Evolutionary conservation across 2,888 invertebrate species (phyloP).

Genomic region (Tenthredo distinguenda): DNA sequence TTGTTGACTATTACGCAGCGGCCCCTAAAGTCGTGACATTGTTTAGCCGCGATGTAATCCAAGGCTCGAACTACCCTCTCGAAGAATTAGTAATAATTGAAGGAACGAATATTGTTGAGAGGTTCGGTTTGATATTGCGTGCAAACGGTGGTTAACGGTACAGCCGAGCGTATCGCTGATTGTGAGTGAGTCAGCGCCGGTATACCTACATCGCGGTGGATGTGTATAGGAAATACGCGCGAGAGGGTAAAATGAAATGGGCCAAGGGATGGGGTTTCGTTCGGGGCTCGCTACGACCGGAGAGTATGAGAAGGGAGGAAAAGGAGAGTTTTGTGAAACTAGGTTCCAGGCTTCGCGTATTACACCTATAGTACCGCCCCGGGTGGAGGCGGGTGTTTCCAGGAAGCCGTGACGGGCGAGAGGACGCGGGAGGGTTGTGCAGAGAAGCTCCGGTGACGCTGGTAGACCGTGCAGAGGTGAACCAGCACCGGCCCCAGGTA

Average conservation of each 20-base stretch:
- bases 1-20: not conserved
- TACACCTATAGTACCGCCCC: conserved; percentile 50
- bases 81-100: conserved; percentile 51
- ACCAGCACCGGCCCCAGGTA: conserved; percentile 72
- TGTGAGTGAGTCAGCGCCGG: conserved; percentile 48
- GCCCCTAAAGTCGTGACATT: conserved; percentile 5
- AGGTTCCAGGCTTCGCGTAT: conserved; percentile 50
- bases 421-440: conserved; percentile 54
- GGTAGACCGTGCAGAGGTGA: conserved; percentile 50
- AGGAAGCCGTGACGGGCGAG: conserved; percentile 54
- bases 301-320: conserved; percentile 59
- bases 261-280: conserved; percentile 60
- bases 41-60: conserved; percentile 1
- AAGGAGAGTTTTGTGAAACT: conserved; percentile 47
- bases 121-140: conserved; percentile 49
- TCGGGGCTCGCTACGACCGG: conserved; percentile 60
- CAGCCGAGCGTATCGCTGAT: conserved; percentile 34
- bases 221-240: conserved; percentile 50
- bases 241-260: conserved; percentile 69
- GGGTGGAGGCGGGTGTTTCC: conserved; percentile 49
- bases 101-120: conserved; percentile 48
- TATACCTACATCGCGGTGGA: conserved; percentile 13
- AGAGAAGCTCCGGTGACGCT: conserved; percentile 51
- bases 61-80: conserved; percentile 48
- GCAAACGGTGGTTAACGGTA: conserved; percentile 51